These are phyloP conservation scores for Anastrepha ludens DNA, from an alignment of 1,140 invertebrate species.

Conservation along the genomic window DNA sequence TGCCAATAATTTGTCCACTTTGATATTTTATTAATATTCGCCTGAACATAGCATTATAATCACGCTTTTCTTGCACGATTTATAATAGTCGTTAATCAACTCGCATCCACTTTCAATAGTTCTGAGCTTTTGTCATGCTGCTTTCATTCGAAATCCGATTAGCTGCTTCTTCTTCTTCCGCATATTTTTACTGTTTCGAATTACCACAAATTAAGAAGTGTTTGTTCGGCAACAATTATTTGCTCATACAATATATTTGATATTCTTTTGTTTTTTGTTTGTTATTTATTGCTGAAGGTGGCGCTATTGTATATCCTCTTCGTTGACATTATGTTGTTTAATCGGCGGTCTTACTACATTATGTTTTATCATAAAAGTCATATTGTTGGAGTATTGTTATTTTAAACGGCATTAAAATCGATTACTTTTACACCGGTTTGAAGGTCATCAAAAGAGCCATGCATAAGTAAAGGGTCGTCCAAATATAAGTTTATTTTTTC, in stretches of 20 bases:
- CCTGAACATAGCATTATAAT: not conserved
- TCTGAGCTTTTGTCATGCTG: not conserved
- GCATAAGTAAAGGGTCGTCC: too few relatives aligned
- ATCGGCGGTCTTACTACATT: not conserved
- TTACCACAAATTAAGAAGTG: not conserved
- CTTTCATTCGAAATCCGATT: not conserved
- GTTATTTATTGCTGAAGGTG: not conserved
- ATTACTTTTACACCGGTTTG: too few relatives aligned
- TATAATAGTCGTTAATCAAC: not conserved
- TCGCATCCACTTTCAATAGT: not conserved
- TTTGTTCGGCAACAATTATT: not conserved
- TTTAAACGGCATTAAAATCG: too few relatives aligned
- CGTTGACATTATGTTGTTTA: not conserved
- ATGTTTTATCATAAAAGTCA: not conserved
- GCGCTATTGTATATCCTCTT: not conserved
- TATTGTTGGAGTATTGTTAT: too few relatives aligned
- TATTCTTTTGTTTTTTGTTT: not conserved
- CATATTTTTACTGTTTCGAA: not conserved
- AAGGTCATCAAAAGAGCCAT: too few relatives aligned
- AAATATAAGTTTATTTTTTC: too few relatives aligned
- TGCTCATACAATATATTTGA: not conserved
- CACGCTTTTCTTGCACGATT: not conserved
- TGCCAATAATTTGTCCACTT: not conserved
- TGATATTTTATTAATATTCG: not conserved
- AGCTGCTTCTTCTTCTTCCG: constrained; percentile 12